A percentile compares a stretch with the other conserved stretches of the same genome.
Conservation (phyloP, 2,888 invertebrate species). For the Rhodophaea formosa region DNA sequence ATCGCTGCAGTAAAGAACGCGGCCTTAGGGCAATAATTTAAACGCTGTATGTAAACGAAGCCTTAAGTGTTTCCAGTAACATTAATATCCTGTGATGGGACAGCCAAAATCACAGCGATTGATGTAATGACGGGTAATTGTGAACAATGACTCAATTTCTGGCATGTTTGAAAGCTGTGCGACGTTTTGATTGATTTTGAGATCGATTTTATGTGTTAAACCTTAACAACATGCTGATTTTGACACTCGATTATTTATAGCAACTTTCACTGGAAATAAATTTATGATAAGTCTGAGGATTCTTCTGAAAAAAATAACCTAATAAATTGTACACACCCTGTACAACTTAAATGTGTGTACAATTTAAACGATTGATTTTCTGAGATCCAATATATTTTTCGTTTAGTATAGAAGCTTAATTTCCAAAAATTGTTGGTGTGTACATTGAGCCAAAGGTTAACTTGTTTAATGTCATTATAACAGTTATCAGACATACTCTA, state of each 20-base stretch:
- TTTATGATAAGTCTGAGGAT: too few species aligned
- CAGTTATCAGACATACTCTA: too few species aligned
- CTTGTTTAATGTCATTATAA: too few species aligned
- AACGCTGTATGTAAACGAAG: constrained; percentile 5
- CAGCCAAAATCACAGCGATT: constrained; percentile 29
- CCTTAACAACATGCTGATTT: neutral
- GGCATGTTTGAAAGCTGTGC: constrained; percentile 38
- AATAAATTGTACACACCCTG: too few species aligned
- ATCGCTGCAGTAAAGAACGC: neutral
- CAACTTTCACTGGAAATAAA: too few species aligned
- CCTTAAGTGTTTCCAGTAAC: constrained; percentile 22
- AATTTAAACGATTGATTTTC: too few species aligned
- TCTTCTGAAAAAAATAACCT: too few species aligned
- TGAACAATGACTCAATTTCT: constrained; percentile 53
- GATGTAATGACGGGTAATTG: constrained; percentile 38
- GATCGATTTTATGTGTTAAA: neutral
- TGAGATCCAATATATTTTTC: too few species aligned
- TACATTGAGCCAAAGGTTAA: too few species aligned
- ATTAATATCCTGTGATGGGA: constrained; percentile 36
- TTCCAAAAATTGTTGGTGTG: too few species aligned
- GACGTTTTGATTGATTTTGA: constrained; percentile 49
- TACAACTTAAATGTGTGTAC: too few species aligned
- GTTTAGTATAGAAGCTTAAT: too few species aligned
- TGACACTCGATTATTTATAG: neutral
- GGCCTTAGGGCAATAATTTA: neutral